These are phyloP conservation scores for Dioctria rufipes DNA, from an alignment of 2,888 invertebrate species.

Conservation along the genomic window DNA sequence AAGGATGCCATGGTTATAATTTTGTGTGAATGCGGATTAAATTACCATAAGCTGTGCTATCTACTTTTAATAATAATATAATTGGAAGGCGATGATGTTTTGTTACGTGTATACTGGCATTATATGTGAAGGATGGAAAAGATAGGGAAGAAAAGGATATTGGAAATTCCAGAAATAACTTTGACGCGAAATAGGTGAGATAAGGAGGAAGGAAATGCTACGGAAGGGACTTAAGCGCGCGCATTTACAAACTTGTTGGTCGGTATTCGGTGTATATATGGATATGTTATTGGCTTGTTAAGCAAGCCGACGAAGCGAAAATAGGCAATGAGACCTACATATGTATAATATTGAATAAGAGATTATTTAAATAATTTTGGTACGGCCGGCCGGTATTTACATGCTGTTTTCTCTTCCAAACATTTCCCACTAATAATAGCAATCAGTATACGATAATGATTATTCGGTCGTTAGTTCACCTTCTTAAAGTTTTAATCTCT, in stretches of 20 bases:
- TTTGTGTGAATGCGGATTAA: conserved; percentile 27
- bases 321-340: neutral
- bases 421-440: conserved; percentile 4
- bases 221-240: conserved; percentile 57
- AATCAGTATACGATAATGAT: no score
- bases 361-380: conserved; percentile 6
- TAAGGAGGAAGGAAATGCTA: conserved; percentile 41
- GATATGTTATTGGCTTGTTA: conserved; percentile 16
- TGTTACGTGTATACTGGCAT: neutral
- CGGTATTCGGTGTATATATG: neutral
- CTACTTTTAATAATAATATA: neutral
- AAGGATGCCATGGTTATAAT: conserved; percentile 26
- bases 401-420: conserved; percentile 23
- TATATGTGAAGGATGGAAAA: neutral
- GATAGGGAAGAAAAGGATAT: conserved; percentile 24
- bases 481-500: conserved; percentile 20
- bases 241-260: conserved; percentile 58
- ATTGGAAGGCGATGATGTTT: neutral
- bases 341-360: neutral
- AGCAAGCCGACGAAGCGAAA: conserved; percentile 27
- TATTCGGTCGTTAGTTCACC: no score
- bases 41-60: neutral
- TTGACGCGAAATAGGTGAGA: conserved; percentile 13
- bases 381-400: conserved; percentile 47
- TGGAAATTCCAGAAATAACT: conserved; percentile 36